Base-by-base conservation (phyloP, 1,140 invertebrate genomes). In the Trichonephila inaurata region DNA sequence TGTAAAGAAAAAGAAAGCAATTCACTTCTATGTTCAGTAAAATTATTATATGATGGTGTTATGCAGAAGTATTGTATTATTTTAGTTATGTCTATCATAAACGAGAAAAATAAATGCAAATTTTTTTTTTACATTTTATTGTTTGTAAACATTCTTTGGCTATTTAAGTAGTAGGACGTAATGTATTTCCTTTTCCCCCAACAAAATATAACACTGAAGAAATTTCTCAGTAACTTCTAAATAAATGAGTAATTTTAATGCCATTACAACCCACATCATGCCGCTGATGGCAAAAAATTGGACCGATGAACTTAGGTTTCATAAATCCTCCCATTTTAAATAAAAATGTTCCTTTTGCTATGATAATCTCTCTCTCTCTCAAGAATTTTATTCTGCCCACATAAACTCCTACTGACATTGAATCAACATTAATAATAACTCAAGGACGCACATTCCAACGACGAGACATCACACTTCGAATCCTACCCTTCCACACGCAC, bases 371-470 rank as follows among this genome's bases (percentile, higher is more conserved):
- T 28, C 28, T 28, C 28, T 28, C 28, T 28, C 28, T 72, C 28
- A 12, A 72, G 28, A 72, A 72, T 24, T 72, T 16, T n/a, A 19
- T 51, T 51, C 81, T n/a, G 40, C 81, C 81, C 21, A 83, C 81
- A 51, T 58, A 10, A 3, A 83, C 81, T 83, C 81, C 81, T n/a
- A 83, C 81, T n/a, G 40, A 83, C 40, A 51, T 83, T n/a, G 18
- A 51, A 16, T 58, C 51, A 21, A 58, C 81, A 83, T 83, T 83
- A 83, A 83, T 83, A 83, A 83, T 21, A 40, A 51, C 81, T 83
- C 81, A 83, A 83, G 81, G 81, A 58, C 81, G 40, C 19, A 5
- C 44, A 83, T 83, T 8, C 19, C 18, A 21, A 83, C 10, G 77
- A 44, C 33, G 28, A 81, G 28, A 40, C 24, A 81, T 40, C 16